A percentile compares a stretch with the other conserved stretches of the same genome.
phyloP scores from a whole-genome alignment of 2,113 vertebrate species.

The Melanerpes aurifrons region DNA sequence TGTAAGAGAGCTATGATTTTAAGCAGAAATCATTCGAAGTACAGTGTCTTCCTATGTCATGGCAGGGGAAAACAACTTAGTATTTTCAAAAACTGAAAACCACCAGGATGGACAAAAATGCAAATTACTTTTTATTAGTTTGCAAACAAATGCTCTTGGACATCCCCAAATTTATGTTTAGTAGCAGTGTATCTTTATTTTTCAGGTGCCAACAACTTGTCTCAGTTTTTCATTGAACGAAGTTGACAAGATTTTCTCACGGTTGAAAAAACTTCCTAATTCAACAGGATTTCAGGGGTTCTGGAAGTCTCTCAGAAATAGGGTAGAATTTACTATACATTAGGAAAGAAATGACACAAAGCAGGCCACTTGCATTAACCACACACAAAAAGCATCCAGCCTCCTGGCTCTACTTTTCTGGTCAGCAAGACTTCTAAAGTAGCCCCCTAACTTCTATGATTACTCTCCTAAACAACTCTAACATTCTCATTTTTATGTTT shows the following conservation, averaged over 20 bases:
- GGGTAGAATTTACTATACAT: neutral
- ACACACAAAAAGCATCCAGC: neutral
- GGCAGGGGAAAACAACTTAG: neutral
- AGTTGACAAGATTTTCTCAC: neutral
- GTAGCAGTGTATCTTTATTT: neutral
- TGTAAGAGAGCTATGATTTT: neutral
- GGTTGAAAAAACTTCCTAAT: neutral
- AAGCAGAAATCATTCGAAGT: neutral
- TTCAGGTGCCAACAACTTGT: neutral
- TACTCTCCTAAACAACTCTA: neutral
- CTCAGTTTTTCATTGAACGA: neutral
- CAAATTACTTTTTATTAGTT: no score
- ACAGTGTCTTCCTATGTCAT: neutral
- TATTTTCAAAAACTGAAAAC: slow-evolving; percentile 2
- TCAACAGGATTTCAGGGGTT: neutral
- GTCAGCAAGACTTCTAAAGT: neutral
- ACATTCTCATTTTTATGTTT: neutral
- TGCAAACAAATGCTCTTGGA: neutral
- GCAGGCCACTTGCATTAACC: neutral
- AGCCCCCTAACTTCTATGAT: neutral
- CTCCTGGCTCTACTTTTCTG: neutral
- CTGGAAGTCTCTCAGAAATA: neutral
- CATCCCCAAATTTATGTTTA: neutral
- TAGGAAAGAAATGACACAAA: neutral
- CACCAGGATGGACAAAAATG: neutral